phyloP scores from a whole-genome alignment of 2,113 vertebrate species.

The Syngnathus floridae region DNA sequence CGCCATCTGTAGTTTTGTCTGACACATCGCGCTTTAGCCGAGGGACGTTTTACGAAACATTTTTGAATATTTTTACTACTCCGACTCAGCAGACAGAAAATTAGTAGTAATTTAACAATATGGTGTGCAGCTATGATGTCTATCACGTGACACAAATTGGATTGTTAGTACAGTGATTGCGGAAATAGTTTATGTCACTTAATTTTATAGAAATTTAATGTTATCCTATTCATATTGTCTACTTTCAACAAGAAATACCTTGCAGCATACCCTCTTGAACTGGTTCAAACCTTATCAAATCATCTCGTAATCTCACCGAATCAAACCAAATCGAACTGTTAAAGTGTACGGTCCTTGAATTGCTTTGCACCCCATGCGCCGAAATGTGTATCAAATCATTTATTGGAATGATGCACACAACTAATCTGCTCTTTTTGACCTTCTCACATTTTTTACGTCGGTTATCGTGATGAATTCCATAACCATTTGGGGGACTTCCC shows the following conservation, averaged over 20 bases:
- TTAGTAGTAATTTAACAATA: background rate
- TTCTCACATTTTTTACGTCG: background rate
- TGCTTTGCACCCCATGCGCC: no score
- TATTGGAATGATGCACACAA: no score
- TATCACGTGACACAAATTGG: background rate
- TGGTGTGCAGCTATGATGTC: background rate
- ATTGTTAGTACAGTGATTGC: background rate
- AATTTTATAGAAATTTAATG: background rate
- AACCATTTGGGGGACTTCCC: background rate
- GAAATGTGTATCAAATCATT: no score
- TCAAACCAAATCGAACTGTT: no score
- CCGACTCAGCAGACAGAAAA: background rate
- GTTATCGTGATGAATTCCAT: background rate
- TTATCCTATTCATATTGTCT: background rate
- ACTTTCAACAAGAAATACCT: no score
- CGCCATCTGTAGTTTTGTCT: conserved; percentile 1
- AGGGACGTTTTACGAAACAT: background rate
- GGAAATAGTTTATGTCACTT: background rate
- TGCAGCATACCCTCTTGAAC: no score
- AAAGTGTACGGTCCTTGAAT: no score
- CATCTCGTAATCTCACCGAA: no score
- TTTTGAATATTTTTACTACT: background rate
- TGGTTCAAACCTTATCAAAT: background rate
- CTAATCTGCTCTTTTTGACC: background rate
- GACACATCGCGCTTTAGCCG: background rate